Base-by-base conservation (phyloP, 2,888 invertebrate genomes). In the Acronicta aceris region DNA sequence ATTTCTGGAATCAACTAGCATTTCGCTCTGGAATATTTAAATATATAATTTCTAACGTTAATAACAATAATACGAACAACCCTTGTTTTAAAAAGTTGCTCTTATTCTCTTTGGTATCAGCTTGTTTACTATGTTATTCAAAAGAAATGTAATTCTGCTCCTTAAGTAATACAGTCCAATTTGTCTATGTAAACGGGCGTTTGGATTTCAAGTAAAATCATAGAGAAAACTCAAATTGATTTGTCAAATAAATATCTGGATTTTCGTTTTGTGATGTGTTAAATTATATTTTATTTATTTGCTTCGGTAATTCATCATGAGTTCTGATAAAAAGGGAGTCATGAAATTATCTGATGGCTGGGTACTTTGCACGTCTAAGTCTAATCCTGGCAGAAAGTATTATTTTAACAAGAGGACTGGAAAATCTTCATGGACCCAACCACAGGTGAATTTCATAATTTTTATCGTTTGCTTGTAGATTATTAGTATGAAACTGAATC, bases 351-450 rank as follows among this genome's bases (percentile, higher is more conserved):
- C 96, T 86, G 90, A 90, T 60, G 94, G 94, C 62, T 94, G 94
- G 94, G 86, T 92, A 36, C 82, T 89, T 59, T 94, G 94, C 78
- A 81, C 86, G 41, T 94, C 94, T 5, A 94, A 93, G 81, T 92
- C 93, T 27, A 92, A 83, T 71, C 90, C 90, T 17, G 93, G 92
- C 8, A 89, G 91, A 78, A 91, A 89, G 75, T 94, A 94, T 84
- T 94, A 89, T 86, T 94, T 94, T 77, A 92, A 94, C 74, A 91
- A 82, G 74, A 93, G 87, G 85, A 94, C 92, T 54, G 94, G 94
- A 66, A 91, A 89, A 81, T 94, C 94, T 63, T 92, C 90, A 65
- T 94, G 94, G 94, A 89, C 89, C 36, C 83, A 89, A 84, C 94
- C 94, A 57, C 88, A 89, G 90, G 94, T 94, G 83, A 83, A 83